Percentiles rank a stretch among this genome's conserved stretches.
phyloP scores from a whole-genome alignment of 1,140 invertebrate species.

The Sarcophaga peregrina region DNA sequence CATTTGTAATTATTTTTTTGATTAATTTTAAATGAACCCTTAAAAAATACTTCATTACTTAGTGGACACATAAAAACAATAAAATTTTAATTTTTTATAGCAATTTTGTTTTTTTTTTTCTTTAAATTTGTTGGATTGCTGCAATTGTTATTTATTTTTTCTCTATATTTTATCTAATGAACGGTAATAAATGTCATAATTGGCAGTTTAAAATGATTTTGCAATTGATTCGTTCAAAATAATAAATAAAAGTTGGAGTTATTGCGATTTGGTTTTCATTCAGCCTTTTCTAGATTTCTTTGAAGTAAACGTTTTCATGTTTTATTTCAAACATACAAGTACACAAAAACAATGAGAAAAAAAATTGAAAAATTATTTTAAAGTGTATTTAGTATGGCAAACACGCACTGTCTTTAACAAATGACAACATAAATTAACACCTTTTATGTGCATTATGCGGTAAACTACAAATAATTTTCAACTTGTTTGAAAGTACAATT shows the following conservation, averaged over 20 bases:
- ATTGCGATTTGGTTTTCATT: background rate
- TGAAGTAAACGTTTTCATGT: background rate
- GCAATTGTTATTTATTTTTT: no score
- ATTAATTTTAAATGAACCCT: no score
- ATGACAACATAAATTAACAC: constrained; percentile 42
- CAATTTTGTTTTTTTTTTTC: no score
- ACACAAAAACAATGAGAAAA: no score
- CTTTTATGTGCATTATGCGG: constrained; percentile 35
- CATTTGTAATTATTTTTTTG: no score
- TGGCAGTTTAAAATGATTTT: background rate
- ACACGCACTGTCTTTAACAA: constrained; percentile 24
- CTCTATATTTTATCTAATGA: background rate
- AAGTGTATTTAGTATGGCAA: background rate
- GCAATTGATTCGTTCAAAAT: background rate
- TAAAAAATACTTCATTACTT: no score
- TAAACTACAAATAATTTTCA: constrained; percentile 31
- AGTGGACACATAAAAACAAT: no score
- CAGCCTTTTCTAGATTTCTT: background rate
- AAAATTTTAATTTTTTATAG: no score
- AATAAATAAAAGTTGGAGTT: no score
- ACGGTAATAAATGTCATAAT: background rate
- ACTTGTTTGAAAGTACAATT: background rate
- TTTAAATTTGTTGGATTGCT: no score
- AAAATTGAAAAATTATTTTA: background rate
- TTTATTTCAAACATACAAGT: background rate